phyloP scores from a whole-genome alignment of 2,113 vertebrate species.

The Mionectes macconnelli region DNA sequence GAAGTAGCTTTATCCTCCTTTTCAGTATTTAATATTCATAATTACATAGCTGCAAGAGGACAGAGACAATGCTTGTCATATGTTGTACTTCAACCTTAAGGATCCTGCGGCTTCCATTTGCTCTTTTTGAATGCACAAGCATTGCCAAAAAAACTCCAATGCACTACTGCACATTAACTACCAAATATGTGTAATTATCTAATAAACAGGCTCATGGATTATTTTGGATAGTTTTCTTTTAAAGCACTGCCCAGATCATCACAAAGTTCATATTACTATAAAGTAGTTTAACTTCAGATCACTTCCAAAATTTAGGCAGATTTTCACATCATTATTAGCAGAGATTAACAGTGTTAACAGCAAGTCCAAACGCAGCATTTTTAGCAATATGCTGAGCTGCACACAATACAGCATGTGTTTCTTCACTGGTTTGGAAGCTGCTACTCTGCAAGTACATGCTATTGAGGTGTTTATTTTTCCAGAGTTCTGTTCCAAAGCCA shows the following conservation, averaged over 20 bases:
- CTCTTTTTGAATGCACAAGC: background rate
- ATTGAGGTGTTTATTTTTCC: background rate
- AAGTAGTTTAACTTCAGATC: background rate
- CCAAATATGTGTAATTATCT: background rate
- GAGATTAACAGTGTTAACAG: background rate
- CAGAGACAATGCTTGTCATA: background rate
- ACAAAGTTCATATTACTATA: background rate
- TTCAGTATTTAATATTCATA: background rate
- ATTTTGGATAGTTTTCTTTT: background rate
- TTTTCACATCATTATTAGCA: background rate
- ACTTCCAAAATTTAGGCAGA: background rate
- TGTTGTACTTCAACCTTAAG: background rate
- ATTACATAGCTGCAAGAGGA: background rate
- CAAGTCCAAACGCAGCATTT: background rate
- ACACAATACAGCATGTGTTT: background rate
- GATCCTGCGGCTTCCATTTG: background rate
- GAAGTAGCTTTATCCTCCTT: background rate
- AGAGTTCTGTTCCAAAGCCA: background rate
- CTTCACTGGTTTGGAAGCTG: background rate
- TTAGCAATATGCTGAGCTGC: background rate
- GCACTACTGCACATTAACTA: background rate
- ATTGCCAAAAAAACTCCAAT: background rate
- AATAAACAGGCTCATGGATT: background rate
- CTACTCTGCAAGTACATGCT: background rate
- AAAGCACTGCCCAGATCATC: background rate